Evolutionary conservation across 2,113 vertebrate species (phyloP).

Genomic region (Tautogolabrus adspersus): DNA sequence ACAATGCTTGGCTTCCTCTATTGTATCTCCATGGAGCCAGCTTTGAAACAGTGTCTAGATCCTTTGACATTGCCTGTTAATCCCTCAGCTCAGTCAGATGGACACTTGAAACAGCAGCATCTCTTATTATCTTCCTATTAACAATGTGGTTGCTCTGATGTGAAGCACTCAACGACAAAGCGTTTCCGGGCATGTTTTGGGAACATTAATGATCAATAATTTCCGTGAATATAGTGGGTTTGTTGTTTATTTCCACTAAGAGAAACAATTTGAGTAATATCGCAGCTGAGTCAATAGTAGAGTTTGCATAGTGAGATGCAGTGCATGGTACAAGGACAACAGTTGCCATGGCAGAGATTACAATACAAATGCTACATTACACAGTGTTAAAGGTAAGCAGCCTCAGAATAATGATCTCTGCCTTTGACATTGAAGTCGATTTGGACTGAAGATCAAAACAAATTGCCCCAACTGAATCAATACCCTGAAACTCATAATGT

Average conservation of each 20-base stretch:
- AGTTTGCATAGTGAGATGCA: neutral
- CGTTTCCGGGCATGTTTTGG: constrained; percentile 10
- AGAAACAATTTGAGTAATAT: constrained; percentile 27
- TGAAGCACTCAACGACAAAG: neutral
- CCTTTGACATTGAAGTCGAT: constrained; percentile 28
- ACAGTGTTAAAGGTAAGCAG: constrained; percentile 8
- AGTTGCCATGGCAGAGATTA: constrained; percentile 33
- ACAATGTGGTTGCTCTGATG: constrained; percentile 41
- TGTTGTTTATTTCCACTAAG: constrained; percentile 11
- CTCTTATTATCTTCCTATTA: constrained; percentile 45
- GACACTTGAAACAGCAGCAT: constrained; percentile 53
- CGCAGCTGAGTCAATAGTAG: constrained; percentile 43
- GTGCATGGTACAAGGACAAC: constrained; percentile 21
- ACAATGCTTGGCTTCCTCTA: constrained; percentile 66
- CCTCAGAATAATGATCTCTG: constrained; percentile 9
- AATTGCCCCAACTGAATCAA: constrained; percentile 46
- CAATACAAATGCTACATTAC: constrained; percentile 25
- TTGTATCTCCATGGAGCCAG: constrained; percentile 59
- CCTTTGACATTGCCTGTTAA: constrained; percentile 69
- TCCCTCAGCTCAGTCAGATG: constrained; percentile 60
- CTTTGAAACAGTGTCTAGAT: constrained; percentile 61
- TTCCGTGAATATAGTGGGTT: constrained; percentile 5
- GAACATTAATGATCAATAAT: constrained; percentile 5
- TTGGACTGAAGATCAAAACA: constrained; percentile 38
- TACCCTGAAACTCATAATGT: constrained; percentile 30